Conservation (phyloP, 2,888 invertebrate genomes). For the Piscicola geometra region DNA sequence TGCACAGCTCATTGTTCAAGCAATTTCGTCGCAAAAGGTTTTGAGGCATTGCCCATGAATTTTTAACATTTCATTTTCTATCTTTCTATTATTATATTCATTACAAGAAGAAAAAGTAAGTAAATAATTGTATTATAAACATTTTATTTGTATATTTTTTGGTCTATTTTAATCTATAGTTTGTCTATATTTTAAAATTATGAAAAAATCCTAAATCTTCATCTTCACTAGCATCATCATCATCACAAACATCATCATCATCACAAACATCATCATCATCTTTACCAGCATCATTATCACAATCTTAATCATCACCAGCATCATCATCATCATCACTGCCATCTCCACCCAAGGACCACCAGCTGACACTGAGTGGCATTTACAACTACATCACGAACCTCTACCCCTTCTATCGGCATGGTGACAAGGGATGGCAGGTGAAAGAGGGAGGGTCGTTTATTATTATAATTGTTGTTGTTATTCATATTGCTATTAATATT, state of each 20-base stretch:
- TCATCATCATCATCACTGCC: not conserved
- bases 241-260: not conserved
- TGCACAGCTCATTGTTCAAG: constrained; percentile 95
- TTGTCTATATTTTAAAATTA: no score
- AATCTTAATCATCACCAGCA: not conserved
- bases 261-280: not conserved
- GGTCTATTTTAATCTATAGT: no score
- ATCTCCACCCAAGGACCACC: constrained; percentile 75
- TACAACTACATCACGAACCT: constrained; percentile 97
- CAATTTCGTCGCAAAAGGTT: constrained; percentile 70
- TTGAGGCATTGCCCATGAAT: no score
- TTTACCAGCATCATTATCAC: not conserved
- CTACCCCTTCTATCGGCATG: constrained; percentile 94
- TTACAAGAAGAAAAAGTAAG: no score
- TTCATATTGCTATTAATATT: no score
- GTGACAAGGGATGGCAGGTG: constrained; percentile 95
- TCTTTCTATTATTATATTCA: no score
- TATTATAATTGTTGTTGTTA: no score
- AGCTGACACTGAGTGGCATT: constrained; percentile 91
- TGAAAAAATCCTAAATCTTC: no score
- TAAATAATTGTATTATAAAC: no score
- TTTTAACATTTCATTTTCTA: no score
- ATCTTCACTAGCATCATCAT: not conserved
- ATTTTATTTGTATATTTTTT: no score
- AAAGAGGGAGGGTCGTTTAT: constrained; percentile 39